Base-by-base conservation (phyloP, 2,113 vertebrate species). In the Platichthys flesus region DNA sequence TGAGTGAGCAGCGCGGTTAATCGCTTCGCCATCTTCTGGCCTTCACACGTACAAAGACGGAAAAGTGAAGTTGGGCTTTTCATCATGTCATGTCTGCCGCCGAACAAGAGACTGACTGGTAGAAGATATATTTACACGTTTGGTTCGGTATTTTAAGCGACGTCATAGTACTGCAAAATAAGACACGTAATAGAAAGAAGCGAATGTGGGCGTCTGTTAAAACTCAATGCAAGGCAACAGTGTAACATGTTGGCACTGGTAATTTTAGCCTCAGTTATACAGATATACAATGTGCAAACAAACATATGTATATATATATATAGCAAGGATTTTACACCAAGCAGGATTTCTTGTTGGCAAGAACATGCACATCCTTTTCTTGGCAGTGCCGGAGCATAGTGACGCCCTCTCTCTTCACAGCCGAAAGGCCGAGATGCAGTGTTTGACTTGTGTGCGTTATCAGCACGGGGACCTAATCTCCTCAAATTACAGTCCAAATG, bases 11-110 rank as follows among this genome's bases (percentile, higher is more conserved):
- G 77, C 59, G 37, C 54, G 71, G 86, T 89, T 92, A 90, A 91
- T 93, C 86, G 88, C 85, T 93, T 93, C 90, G 93, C 92, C 82
- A 91, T 88, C 74, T 90, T 88, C 91, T 69, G 64, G 92, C 92
- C 95, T 88, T 78, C 81, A 91, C 84, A 90, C 59, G 64, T 72
- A 61, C 65, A 52, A 37, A 85, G 81, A 79, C 64, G 81, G 24
- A 85, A 89, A 85, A 74, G 28, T 70, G 67, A 90, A 83, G 66
- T 77, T 81, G 78, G 71, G 71, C 80, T 51, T 89, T 91, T 89
- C 64, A 85, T 92, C 77, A 84, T 81, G 79, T 84, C 73, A 78
- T 18, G 76, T 82, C 78, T 73, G 10, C 35, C 2, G 1, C 70
- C 76, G 15, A 77, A 63, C 52, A 52, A 5, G 21, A 76, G 62